Percentiles rank a stretch among this genome's conserved stretches.
Evolutionary conservation across 2,797 vertebrate species (phyloP).

Genomic region (Etheostoma perlongum): DNA sequence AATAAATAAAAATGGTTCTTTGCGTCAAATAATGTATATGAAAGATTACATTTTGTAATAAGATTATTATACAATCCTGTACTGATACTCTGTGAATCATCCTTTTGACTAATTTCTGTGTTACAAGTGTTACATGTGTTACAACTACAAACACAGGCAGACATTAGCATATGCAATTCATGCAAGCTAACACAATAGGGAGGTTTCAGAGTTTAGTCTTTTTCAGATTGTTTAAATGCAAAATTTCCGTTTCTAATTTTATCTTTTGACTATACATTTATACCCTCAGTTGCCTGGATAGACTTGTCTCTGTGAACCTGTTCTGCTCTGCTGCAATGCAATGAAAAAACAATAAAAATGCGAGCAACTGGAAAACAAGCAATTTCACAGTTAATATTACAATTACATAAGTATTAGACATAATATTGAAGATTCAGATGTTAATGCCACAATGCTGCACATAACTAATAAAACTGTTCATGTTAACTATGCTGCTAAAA

Average conservation of each 20-base stretch:
- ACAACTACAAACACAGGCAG: neutral
- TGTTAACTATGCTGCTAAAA: no score
- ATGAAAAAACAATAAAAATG: neutral
- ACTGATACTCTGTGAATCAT: neutral
- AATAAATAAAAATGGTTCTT: constrained; percentile 38
- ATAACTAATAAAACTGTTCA: constrained; percentile 1
- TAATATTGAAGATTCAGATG: neutral
- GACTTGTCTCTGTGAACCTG: neutral
- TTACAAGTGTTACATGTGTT: neutral
- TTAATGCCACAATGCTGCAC: constrained; percentile 1
- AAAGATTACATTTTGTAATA: neutral
- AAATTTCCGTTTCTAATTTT: neutral
- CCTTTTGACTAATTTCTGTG: neutral
- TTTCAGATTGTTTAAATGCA: neutral
- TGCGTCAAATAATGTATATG: neutral
- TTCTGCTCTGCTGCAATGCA: neutral
- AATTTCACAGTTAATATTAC: neutral
- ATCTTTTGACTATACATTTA: neutral
- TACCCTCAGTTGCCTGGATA: neutral
- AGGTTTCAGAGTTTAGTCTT: no score
- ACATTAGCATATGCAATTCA: neutral
- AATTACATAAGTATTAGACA: neutral
- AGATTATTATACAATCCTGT: neutral
- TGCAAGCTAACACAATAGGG: neutral
- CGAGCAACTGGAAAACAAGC: neutral